Base-by-base conservation (phyloP, 1,140 invertebrate species). In the Hyphantria cunea region DNA sequence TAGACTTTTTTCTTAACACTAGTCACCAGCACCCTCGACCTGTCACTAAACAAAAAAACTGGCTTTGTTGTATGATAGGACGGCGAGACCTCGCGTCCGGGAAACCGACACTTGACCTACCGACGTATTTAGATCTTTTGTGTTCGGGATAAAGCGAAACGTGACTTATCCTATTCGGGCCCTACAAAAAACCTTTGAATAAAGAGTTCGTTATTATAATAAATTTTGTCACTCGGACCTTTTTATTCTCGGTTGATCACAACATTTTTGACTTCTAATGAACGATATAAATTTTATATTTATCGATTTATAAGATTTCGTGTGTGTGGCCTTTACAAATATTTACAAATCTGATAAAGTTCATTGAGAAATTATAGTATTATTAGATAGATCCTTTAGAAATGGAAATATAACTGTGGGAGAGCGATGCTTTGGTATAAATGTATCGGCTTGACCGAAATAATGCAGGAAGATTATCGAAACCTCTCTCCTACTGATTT, bases 81-180 rank as follows among this genome's bases (percentile, higher is more conserved):
- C 58, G 56, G 64, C 64, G 64, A 67, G 73, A 61, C 52, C 70
- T 66, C 67, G 67, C 81, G 80, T 83, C 81, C 84, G 78, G 84
- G 80, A 82, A 74, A 75, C 77, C 66, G 66, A 78, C 79, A 80
- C 84, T 86, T 84, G 84, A 86, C 84, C 84, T 77, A 79, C 73
- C 80, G 71, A 76, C 72, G 76, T 80, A 82, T 84, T 81, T 82
- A 80, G 80, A 80, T 74, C 81, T 78, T 84, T 86, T 86, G 81
- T 86, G 58, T 58, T 32, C 51, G 65, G 73, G 67, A 82, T 82
- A 80, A 84, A 82, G 65, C 72, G 75, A 73, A 76, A 64, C 76
- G 79, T 82, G 83, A 82, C 83, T 76, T 76, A 78, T 75, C 72
- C 58, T 64, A 70, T 76, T 76, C 48, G 68, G 68, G 65, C 39